Percentiles rank a stretch among this genome's conserved stretches.
Evolutionary conservation across 1,140 invertebrate species (phyloP).

Genomic region (Zaprionus camerounensis): DNA sequence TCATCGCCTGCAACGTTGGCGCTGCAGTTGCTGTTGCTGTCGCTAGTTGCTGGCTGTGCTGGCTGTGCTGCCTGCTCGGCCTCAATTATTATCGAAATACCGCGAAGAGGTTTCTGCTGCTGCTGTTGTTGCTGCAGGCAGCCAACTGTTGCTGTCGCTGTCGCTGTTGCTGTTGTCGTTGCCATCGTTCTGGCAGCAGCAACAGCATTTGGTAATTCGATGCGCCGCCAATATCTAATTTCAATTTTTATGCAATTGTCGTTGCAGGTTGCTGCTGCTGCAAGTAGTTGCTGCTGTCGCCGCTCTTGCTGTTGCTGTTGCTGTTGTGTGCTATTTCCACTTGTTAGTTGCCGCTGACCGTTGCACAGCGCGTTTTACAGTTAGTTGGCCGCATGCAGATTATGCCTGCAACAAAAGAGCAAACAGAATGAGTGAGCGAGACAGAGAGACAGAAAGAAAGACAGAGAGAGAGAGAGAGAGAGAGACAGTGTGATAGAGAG

Average conservation of each 20-base stretch:
- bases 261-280: conserved; percentile 34
- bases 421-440: conserved; percentile 30
- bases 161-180: conserved; percentile 38
- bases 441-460: conserved; percentile 5
- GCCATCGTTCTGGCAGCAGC: conserved; percentile 63
- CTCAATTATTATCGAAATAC: conserved; percentile 78
- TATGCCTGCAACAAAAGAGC: conserved; percentile 54
- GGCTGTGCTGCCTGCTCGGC: conserved; percentile 37
- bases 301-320: conserved; percentile 37
- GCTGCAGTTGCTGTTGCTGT: conserved; percentile 34
- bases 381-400: conserved; percentile 70
- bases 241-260: conserved; percentile 63
- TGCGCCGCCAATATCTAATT: conserved; percentile 51
- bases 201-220: conserved; percentile 68
- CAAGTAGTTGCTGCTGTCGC: conserved; percentile 31
- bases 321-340: conserved; percentile 47
- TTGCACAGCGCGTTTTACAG: conserved; percentile 68
- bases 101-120: conserved; percentile 66
- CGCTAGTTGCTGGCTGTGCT: conserved; percentile 24
- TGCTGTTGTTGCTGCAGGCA: conserved; percentile 46
- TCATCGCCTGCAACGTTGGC: conserved; percentile 46
- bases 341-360: conserved; percentile 63
- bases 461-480: not conserved
- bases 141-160: conserved; percentile 29
- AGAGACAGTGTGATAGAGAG: not conserved